Evolutionary conservation across 2,888 invertebrate genomes (phyloP).

Genomic region (Epistrophe grossulariae): DNA sequence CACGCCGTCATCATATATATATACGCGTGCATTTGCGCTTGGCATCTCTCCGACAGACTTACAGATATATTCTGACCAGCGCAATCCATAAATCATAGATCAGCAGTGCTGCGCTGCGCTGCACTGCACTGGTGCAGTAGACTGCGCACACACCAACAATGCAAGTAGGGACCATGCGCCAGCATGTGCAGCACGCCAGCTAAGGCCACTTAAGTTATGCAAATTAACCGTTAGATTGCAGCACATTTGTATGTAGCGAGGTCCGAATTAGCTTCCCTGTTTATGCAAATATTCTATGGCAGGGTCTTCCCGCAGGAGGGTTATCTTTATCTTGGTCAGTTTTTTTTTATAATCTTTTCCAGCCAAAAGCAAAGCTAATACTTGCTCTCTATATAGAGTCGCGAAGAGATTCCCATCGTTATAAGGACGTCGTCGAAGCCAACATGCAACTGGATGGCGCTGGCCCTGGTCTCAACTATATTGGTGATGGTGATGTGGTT

Average conservation of each 20-base stretch:
- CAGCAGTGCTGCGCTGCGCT: constrained; percentile 42
- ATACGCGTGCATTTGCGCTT: constrained; percentile 57
- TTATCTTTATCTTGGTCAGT: constrained; percentile 64
- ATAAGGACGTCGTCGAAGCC: constrained; percentile 19
- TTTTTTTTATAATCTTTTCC: constrained; percentile 47
- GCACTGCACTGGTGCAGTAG: constrained; percentile 22
- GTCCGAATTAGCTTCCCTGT: constrained; percentile 74
- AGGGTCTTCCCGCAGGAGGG: constrained; percentile 60
- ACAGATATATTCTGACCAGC: constrained; percentile 62
- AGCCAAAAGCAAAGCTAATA: constrained; percentile 29
- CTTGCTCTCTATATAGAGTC: background rate
- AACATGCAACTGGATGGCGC: constrained; percentile 38
- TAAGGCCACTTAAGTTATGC: constrained; percentile 71
- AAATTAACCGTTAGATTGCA: constrained; percentile 75
- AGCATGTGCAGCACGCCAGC: constrained; percentile 68
- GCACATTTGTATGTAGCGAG: constrained; percentile 70
- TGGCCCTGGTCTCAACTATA: background rate
- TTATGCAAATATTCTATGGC: constrained; percentile 74
- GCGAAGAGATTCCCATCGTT: constrained; percentile 45
- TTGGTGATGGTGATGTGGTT: constrained; percentile 8
- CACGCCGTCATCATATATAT: background rate
- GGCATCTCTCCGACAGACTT: constrained; percentile 67
- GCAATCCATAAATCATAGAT: constrained; percentile 73
- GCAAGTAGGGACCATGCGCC: constrained; percentile 32
- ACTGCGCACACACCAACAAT: constrained; percentile 56